phyloP scores from a whole-genome alignment of 1,140 invertebrate genomes.

The Limonius californicus region DNA sequence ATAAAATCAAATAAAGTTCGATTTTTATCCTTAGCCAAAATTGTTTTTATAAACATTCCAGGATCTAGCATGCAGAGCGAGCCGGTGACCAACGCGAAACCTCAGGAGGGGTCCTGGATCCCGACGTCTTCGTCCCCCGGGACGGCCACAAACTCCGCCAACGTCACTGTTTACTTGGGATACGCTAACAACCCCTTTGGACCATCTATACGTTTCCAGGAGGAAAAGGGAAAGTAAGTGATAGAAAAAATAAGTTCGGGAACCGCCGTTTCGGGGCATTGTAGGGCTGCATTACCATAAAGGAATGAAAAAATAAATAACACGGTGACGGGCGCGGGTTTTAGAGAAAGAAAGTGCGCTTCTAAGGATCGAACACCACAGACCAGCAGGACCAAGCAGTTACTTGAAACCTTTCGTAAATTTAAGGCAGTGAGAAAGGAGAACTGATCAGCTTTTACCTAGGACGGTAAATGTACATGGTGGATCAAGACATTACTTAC shows the following conservation, averaged over 20 bases:
- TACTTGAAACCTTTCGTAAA: too few relatives aligned
- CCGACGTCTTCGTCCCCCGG: conserved; percentile 4
- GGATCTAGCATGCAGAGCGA: not conserved
- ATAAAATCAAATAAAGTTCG: too few relatives aligned
- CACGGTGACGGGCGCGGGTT: not conserved
- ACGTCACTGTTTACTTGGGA: conserved; percentile 21
- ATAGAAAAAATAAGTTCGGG: not conserved
- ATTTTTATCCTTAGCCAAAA: too few relatives aligned
- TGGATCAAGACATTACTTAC: too few relatives aligned
- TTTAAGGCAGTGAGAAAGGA: too few relatives aligned
- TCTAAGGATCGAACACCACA: too few relatives aligned
- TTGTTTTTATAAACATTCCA: too few relatives aligned
- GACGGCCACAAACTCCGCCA: not conserved
- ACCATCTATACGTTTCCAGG: conserved; percentile 13
- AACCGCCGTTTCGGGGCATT: not conserved
- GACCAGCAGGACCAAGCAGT: too few relatives aligned
- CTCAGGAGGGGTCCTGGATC: not conserved
- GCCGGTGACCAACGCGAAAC: conserved; percentile 6
- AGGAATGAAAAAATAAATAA: conserved; percentile 5
- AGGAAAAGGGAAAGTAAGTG: conserved; percentile 15
- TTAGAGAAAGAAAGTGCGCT: too few relatives aligned
- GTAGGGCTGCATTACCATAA: conserved; percentile 9
- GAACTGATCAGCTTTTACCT: too few relatives aligned
- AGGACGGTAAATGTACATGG: too few relatives aligned
- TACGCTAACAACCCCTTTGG: conserved; percentile 25